A percentile compares a stretch with the other conserved stretches of the same genome.
phyloP scores from a whole-genome alignment of 2,888 invertebrate genomes.

The Atrina japonica region DNA sequence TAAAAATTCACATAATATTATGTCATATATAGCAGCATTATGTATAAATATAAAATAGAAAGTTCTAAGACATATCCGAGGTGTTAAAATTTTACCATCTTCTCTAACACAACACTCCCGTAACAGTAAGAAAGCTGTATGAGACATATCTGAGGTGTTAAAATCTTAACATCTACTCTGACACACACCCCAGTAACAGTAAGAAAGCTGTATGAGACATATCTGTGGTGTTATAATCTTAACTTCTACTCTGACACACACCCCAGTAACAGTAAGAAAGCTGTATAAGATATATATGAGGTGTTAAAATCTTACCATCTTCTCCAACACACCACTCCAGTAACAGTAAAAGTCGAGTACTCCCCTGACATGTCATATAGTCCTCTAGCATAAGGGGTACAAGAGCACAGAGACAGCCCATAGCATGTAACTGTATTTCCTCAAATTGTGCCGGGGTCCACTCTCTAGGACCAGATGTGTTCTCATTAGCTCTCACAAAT shows the following conservation, averaged over 20 bases:
- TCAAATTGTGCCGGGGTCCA: conserved; percentile 80
- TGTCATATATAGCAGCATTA: neutral
- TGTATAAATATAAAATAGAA: neutral
- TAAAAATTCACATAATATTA: conserved; percentile 11
- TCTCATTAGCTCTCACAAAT: conserved; percentile 77
- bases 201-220: conserved; percentile 6
- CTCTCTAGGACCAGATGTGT: conserved; percentile 68
- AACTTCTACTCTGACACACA: neutral
- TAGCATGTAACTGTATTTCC: conserved; percentile 80
- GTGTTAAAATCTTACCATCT: conserved; percentile 52
- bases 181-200: neutral
- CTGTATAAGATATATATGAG: conserved; percentile 39
- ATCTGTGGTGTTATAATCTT: conserved; percentile 37
- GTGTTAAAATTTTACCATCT: conserved; percentile 52
- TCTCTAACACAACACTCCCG: conserved; percentile 80
- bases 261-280: neutral
- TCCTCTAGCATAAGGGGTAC: conserved; percentile 79
- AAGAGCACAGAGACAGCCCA: conserved; percentile 77
- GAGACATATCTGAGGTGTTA: neutral
- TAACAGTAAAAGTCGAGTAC: conserved; percentile 77
- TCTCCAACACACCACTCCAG: conserved; percentile 80
- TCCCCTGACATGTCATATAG: conserved; percentile 80
- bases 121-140: conserved; percentile 77
- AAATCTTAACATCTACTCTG: neutral
- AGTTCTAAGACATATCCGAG: conserved; percentile 45